These are phyloP conservation scores for Pseudonaja textilis DNA, from an alignment of 2,113 vertebrate species.

Conservation along the genomic window DNA sequence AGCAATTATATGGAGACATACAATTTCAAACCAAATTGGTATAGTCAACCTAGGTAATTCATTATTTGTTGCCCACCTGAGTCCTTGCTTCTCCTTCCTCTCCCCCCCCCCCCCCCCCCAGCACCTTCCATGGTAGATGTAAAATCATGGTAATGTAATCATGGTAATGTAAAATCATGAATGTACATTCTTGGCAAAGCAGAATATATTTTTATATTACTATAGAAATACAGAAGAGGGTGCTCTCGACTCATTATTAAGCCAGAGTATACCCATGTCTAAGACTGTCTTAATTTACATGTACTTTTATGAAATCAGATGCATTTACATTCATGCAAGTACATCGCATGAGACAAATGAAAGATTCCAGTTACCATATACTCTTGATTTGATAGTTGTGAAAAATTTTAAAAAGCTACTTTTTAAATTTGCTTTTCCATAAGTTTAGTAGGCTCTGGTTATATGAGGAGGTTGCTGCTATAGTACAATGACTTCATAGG, in stretches of 20 bases:
- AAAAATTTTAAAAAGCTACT: neutral
- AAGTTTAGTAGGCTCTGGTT: neutral
- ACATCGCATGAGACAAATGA: conserved; percentile 17
- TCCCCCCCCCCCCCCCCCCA: neutral
- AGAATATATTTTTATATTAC: conserved; percentile 11
- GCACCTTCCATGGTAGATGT: neutral
- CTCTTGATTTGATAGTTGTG: neutral
- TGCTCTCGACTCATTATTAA: conserved; percentile 58
- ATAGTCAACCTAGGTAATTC: neutral
- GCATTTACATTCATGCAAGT: conserved; percentile 22
- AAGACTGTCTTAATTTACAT: neutral
- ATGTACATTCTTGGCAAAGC: rapidly evolving
- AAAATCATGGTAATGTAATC: too few relatives aligned
- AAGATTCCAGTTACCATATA: conserved; percentile 13
- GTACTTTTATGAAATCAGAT: conserved; percentile 7
- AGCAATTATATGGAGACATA: neutral
- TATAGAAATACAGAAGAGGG: conserved; percentile 55
- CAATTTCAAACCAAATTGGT: neutral
- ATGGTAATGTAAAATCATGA: rapidly evolving
- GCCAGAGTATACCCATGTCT: neutral
- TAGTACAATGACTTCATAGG: neutral
- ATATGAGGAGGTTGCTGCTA: neutral
- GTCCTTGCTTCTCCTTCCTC: neutral
- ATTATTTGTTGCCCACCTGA: neutral
- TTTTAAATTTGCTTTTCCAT: neutral